Evolutionary conservation across 1,140 invertebrate species (phyloP), one percentile per base, ranked within the genome.

Genomic region (Orchesella cincta): DNA sequence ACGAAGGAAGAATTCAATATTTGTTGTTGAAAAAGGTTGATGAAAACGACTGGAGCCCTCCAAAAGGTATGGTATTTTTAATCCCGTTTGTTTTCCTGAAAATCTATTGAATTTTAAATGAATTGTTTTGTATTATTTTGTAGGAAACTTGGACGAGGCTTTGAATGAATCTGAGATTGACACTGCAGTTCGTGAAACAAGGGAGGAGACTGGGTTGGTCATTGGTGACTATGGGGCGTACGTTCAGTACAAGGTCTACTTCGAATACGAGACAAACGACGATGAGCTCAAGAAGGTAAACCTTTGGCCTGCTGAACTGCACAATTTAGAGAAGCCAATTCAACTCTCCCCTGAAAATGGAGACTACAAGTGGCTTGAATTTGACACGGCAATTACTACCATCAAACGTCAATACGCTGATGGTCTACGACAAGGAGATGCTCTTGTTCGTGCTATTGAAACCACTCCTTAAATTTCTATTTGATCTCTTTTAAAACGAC

Each of bases 241-340:
- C 26, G 33, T 67, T 8, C 62, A 67, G 31, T 67, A 67, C 62
- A 67, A 67, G 23, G 31, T 67, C n/a, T 67, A 67, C 62, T 67
- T 67, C 23, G 62, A 67, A n/a, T 67, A 67, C 33, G 62, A 67
- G n/a, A 67, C 62, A 3, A 67, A 67, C 8, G 62, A 67, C 31
- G 62, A n/a, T 12, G 62, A 8, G 14, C n/a, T 67, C 3, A 67
- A 67, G 62, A 3, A 67, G 23, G 62, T 67, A 31, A 26, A 67
- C 29, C 62, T 67, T 33, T 67, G 62, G 62, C 62, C 62, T 31
- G 62, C 28, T 14, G 28, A 67, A 33, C 62, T 67, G 3, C 2
- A 26, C 12, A 67, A 67, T 23, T 67, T 67, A 31, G 62, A 67
- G 12, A 67, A 67, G n/a, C 62, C 62, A 3, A 67, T 67, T 23